Evolutionary conservation across 1,140 invertebrate genomes (phyloP).

Genomic region (Macrobrachium nipponense): DNA sequence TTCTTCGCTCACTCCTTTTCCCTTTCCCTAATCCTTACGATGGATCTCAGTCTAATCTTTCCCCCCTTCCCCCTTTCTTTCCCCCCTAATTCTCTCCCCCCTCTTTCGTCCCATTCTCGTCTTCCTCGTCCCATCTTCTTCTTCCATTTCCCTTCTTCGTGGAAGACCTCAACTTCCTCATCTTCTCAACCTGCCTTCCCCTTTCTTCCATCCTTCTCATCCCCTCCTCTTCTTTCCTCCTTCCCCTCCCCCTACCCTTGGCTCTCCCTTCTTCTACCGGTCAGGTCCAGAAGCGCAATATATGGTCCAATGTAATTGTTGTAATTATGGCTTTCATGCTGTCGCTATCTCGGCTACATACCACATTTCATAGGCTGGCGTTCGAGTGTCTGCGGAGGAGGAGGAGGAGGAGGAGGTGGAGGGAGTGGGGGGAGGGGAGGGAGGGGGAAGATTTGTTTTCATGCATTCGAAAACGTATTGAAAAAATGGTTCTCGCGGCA

Average conservation of each 20-base stretch:
- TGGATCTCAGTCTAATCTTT: too few species aligned
- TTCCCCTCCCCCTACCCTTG: background rate
- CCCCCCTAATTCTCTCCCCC: background rate
- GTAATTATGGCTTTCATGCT: conserved; percentile 22
- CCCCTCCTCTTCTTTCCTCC: background rate
- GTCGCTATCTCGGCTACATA: conserved; percentile 29
- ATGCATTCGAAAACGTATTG: too few species aligned
- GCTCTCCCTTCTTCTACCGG: background rate
- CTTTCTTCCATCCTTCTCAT: background rate
- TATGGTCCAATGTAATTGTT: conserved; percentile 28
- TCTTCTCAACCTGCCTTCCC: background rate
- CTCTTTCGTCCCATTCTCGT: background rate
- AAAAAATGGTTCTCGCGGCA: too few species aligned
- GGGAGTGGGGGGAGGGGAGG: background rate
- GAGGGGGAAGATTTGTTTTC: background rate
- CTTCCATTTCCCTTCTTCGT: background rate
- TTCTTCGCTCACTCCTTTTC: background rate
- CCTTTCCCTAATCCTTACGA: background rate
- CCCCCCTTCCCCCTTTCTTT: background rate
- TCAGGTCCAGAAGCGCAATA: conserved; percentile 14
- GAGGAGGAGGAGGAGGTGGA: background rate
- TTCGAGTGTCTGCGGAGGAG: background rate
- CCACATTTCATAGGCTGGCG: conserved; percentile 15
- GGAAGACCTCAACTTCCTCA: background rate
- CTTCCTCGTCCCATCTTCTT: too few species aligned